Evolutionary conservation across 1,140 invertebrate genomes (phyloP), one percentile per base, ranked within the genome.

Genomic region (Aleiodes sp.): DNA sequence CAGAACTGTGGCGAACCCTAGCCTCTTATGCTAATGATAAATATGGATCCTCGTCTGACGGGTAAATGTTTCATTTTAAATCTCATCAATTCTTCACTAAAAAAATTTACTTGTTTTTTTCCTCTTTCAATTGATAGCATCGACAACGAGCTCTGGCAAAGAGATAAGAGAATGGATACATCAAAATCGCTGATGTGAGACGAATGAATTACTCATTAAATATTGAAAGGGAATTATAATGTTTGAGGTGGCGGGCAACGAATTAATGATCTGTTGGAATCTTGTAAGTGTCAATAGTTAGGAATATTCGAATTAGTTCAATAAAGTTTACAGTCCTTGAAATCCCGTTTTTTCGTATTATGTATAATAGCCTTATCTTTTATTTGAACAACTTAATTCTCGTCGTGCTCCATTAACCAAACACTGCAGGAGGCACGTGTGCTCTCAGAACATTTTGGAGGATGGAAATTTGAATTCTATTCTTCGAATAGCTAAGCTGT

Each of bases 1-100:
- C 69, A 12, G 79, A 83, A 64, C 62, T 84, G 8, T 83, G 82
- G 82, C 75, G 78, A 65, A 74, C 78, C 10, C 69, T 84, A 31
- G 82, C 82, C 9, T 75, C 76, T 21, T 83, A 82, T 33, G 75
- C 78, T 7, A 71, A 73, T 2, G 76, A 82, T 37, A 65, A 65
- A 19, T 71, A 68, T 24, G 68, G 75, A 19, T 66, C 41, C 9
- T 59, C 57, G 14, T 67, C 71, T 0, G 76, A 80, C 19, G 76
- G 81, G 81, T 84, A 67, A 72, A 78, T 77, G 24, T 19, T 24
- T n/a, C n/a, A n/a, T n/a, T n/a, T n/a, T n/a, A n/a, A n/a, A n/a
- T n/a, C 2, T 10, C 2, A 65, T 68, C n/a, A 46, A 19, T 56
- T 33, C 12, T 52, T 46, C 26, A n/a, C 26, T 43, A 31, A 19